phyloP scores from a whole-genome alignment of 2,888 invertebrate species.

The Stenurella melanura region DNA sequence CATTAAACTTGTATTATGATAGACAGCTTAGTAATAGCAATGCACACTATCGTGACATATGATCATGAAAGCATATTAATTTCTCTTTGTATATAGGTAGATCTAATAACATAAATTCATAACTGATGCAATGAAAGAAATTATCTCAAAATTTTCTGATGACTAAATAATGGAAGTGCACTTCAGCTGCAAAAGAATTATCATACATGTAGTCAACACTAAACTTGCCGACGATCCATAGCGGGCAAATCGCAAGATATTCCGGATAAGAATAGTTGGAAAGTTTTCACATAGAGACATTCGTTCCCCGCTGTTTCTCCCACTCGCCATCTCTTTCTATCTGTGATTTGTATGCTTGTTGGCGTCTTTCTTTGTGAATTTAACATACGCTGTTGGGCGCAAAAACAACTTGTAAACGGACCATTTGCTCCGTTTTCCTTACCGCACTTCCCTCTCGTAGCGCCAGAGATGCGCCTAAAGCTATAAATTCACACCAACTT shows the following conservation, averaged over 20 bases:
- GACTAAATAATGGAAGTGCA: background rate
- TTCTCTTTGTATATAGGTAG: too few relatives aligned
- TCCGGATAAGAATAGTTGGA: conserved; percentile 62
- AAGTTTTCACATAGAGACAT: conserved; percentile 64
- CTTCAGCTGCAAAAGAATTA: conserved; percentile 48
- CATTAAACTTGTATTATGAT: too few relatives aligned
- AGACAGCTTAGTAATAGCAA: too few relatives aligned
- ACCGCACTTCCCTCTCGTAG: conserved; percentile 55
- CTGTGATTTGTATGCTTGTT: conserved; percentile 51
- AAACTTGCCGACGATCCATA: conserved; percentile 48
- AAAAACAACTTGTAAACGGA: conserved; percentile 67
- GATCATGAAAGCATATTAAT: too few relatives aligned
- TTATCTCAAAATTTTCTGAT: background rate
- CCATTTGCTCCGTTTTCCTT: conserved; percentile 63
- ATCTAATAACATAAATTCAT: too few relatives aligned
- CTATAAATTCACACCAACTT: conserved; percentile 48
- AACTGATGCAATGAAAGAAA: background rate
- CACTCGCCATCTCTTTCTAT: conserved; percentile 46
- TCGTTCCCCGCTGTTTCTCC: conserved; percentile 58
- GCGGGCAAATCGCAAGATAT: conserved; percentile 49
- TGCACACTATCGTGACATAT: too few relatives aligned
- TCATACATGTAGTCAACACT: conserved; percentile 56
- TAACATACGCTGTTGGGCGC: conserved; percentile 62
- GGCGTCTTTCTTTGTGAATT: conserved; percentile 57
- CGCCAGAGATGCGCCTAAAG: conserved; percentile 33